Evolutionary conservation across 2,797 vertebrate species (phyloP).

Genomic region (Danio tinwini): DNA sequence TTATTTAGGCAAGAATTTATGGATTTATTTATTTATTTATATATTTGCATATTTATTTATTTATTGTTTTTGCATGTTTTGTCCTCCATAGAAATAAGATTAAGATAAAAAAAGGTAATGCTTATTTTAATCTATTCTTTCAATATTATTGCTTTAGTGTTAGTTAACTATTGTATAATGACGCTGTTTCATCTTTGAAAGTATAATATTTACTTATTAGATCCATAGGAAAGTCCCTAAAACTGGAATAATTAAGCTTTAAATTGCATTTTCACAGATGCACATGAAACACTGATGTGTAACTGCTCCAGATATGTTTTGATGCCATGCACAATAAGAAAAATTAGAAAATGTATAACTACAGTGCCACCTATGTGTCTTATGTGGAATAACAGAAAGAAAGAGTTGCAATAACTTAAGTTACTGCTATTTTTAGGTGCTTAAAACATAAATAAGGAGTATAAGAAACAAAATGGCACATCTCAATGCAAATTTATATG

Average conservation of each 20-base stretch:
- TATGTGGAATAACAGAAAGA: conserved; percentile 10
- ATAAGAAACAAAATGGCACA: neutral
- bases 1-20: too few relatives aligned
- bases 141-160: too few relatives aligned
- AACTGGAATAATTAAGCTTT: neutral
- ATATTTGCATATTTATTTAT: too few relatives aligned
- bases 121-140: too few relatives aligned
- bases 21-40: too few relatives aligned
- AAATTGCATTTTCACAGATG: neutral
- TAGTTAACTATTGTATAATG: too few relatives aligned
- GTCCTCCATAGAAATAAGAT: too few relatives aligned
- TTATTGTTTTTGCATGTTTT: too few relatives aligned
- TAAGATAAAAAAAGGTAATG: too few relatives aligned
- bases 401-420: conserved; percentile 56
- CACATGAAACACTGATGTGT: neutral
- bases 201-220: neutral
- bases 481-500: neutral
- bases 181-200: neutral
- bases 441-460: neutral
- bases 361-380: conserved; percentile 42
- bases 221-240: neutral
- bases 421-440: neutral
- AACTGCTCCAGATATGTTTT: conserved; percentile 7
- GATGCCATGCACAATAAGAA: neutral
- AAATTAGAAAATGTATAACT: conserved; percentile 19